Conservation (phyloP, 2,797 vertebrate genomes). For the Gobionotothen gibberifrons region DNA sequence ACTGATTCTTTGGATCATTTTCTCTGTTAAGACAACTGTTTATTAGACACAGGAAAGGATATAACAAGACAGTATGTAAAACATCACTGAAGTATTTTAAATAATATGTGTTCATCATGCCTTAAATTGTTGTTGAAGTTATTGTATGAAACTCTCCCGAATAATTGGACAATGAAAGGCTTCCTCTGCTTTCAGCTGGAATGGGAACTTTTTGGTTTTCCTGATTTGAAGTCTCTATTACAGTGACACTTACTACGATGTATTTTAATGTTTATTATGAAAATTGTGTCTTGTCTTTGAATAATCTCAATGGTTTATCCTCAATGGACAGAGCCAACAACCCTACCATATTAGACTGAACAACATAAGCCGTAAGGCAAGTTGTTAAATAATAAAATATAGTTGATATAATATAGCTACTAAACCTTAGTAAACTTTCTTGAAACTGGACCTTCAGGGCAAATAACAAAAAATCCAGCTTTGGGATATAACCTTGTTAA, state of each 20-base stretch:
- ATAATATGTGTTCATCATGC: neutral
- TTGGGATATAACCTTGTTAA: no score
- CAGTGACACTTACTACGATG: no score
- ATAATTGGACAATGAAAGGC: neutral
- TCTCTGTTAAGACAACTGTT: neutral
- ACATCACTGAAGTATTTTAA: neutral
- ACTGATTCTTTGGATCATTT: neutral
- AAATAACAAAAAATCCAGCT: no score
- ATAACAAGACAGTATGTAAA: neutral
- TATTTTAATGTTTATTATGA: neutral
- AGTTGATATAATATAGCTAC: no score
- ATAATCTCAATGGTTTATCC: constrained; percentile 1
- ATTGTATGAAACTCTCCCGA: neutral
- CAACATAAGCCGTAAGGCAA: no score
- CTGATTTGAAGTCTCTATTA: neutral
- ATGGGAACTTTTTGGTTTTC: neutral
- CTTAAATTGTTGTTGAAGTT: constrained; percentile 18
- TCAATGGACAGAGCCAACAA: neutral
- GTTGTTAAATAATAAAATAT: no score
- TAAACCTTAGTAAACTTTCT: no score
- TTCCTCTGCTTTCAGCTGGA: neutral
- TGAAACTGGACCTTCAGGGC: no score
- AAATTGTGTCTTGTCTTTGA: neutral
- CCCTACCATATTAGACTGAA: neutral
- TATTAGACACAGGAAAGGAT: neutral